Evolutionary conservation across 2,888 invertebrate species (phyloP).

Genomic region (Lochmaea capreae): DNA sequence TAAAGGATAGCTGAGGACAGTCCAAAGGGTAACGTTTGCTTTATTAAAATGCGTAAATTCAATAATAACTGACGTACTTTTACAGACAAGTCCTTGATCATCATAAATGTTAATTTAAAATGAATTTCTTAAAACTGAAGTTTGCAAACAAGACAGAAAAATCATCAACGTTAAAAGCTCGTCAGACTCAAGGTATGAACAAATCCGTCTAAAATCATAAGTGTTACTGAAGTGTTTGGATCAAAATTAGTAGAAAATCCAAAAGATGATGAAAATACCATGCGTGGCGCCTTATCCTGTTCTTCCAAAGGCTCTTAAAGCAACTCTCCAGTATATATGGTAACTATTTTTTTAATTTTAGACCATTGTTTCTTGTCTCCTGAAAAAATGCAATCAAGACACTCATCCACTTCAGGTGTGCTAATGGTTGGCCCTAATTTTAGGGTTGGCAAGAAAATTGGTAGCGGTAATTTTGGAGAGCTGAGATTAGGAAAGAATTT

Average conservation of each 20-base stretch:
- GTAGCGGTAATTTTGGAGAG: constrained; percentile 99
- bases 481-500: constrained; percentile 99
- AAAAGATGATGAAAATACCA: constrained; percentile 49
- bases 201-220: constrained; percentile 10
- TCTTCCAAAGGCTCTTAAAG: constrained; percentile 22
- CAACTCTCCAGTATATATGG: constrained; percentile 46
- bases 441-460: constrained; percentile 99
- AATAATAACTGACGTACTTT: not conserved
- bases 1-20: constrained; percentile 8
- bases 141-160: constrained; percentile 48
- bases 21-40: constrained; percentile 24
- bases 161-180: constrained; percentile 28
- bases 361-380: constrained; percentile 46
- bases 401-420: constrained; percentile 87
- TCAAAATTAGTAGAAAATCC: constrained; percentile 11
- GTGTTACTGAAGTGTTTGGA: not conserved
- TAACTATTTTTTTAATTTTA: constrained; percentile 49
- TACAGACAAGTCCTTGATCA: constrained; percentile 45
- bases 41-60: too few species aligned
- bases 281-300: constrained; percentile 35
- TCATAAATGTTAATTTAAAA: constrained; percentile 45
- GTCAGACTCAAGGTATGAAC: constrained; percentile 39
- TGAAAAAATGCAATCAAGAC: constrained; percentile 78
- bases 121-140: constrained; percentile 53
- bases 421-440: constrained; percentile 99